Conservation (phyloP, 1,140 invertebrate genomes). For the Nylanderia fulva region DNA sequence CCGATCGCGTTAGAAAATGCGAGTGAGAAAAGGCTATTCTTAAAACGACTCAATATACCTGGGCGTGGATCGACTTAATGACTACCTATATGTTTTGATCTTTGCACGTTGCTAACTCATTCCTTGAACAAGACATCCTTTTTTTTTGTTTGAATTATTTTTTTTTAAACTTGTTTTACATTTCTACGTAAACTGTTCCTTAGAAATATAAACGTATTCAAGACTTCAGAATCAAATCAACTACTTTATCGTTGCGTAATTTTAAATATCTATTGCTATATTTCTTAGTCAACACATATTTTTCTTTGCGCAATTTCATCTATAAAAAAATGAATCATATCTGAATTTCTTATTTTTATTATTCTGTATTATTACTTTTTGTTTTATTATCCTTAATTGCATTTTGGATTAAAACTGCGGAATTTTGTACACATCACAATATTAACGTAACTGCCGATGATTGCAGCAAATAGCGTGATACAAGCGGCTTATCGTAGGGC, state of each 20-base stretch:
- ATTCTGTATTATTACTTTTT: too few relatives aligned
- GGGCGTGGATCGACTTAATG: constrained; percentile 77
- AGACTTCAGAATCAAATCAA: not conserved
- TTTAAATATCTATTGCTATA: not conserved
- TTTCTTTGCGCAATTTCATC: not conserved
- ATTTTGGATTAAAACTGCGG: not conserved
- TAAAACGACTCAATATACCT: constrained; percentile 79
- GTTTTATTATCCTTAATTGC: not conserved
- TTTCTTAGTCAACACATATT: not conserved
- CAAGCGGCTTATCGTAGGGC: constrained; percentile 25
- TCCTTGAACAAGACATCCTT: constrained; percentile 16
- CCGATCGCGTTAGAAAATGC: constrained; percentile 63
- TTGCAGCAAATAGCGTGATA: constrained; percentile 49
- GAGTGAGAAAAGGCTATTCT: constrained; percentile 73
- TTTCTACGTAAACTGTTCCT: not conserved
- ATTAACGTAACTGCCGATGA: constrained; percentile 33
- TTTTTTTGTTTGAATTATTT: not conserved
- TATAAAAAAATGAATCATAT: not conserved
- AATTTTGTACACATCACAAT: not conserved
- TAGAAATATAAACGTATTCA: not conserved
- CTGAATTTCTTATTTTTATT: not conserved
- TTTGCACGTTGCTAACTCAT: constrained; percentile 60
- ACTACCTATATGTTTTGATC: constrained; percentile 72
- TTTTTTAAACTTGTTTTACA: not conserved
- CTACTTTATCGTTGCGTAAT: not conserved